These are phyloP conservation scores for Polietes domitor DNA, from an alignment of 2,888 invertebrate species.

Conservation along the genomic window DNA sequence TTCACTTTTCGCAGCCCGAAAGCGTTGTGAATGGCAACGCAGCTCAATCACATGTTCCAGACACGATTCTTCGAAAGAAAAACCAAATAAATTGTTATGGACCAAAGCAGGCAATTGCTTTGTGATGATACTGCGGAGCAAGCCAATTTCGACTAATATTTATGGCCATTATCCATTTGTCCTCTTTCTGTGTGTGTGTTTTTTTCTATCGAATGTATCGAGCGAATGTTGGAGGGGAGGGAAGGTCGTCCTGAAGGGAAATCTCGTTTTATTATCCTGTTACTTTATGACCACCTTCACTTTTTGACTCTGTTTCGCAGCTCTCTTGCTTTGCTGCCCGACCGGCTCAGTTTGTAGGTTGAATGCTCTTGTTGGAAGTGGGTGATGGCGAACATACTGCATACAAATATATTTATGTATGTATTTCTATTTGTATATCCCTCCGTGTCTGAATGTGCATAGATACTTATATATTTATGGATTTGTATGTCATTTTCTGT, in stretches of 20 bases:
- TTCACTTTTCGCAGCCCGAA: not conserved
- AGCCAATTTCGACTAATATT: not conserved
- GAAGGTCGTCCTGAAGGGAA: not conserved
- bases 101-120: not conserved
- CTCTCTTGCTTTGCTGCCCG: no score
- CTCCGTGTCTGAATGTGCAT: no score
- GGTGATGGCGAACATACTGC: no score
- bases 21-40: not conserved
- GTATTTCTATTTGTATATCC: no score
- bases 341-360: no score
- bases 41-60: not conserved
- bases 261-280: not conserved
- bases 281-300: not conserved
- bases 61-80: not conserved
- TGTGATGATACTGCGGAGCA: not conserved
- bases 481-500: no score
- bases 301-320: no score
- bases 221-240: not conserved
- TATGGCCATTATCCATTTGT: not conserved
- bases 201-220: not conserved
- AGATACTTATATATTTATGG: no score
- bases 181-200: not conserved
- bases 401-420: no score
- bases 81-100: not conserved
- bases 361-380: no score